Base-by-base conservation (phyloP, 2,797 vertebrate genomes). In the Chiroxiphia lanceolata region DNA sequence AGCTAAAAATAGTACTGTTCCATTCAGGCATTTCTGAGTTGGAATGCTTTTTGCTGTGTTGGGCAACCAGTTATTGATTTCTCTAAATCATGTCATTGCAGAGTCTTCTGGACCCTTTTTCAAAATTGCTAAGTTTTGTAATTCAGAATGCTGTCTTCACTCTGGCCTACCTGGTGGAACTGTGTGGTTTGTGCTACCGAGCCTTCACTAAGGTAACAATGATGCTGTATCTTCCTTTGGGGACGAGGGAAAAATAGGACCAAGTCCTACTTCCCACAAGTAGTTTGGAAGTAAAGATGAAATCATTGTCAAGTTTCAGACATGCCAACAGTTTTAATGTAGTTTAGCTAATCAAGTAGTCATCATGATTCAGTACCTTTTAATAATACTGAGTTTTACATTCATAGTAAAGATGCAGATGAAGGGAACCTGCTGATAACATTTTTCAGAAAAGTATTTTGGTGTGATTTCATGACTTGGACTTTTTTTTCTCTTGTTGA, bases 31-130 rank as follows among this genome's bases (percentile, higher is more conserved):
- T 87, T 71, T 40, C 81, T 80, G 83, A 83, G 51, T 9, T 92
- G 81, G 60, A 94, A 93, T 86, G 57, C 27, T 74, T 83, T 95
- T 96, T 80, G 48, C 95, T 95, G 69, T 45, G 70, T 60, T 87
- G 83, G 93, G 64, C 48, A 93, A 60, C 2, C 27, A 93, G 51
- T 75, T 89, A 65, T 15, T 97, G 65, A 92, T 96, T 93, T 96
- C 77, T 59, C 61, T 74, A 88, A 94, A 79, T 81, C 42, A 40
- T 85, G 70, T 97, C 63, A 57, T 97, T 98, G 27, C 98, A 99
- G 99, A 99, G 99, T 97, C 98, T 99, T 92, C 97, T 99, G 98
- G 99, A 99, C 92, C 99, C 99, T 16, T 99, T 99, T 97, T 99
- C 99, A 94, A 99, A 99, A 95, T 97, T 99, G 65, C 98, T 99